A percentile compares a stretch with the other conserved stretches of the same genome.
Evolutionary conservation across 2,797 vertebrate species (phyloP).

Genomic region (Orestias chungarensis): DNA sequence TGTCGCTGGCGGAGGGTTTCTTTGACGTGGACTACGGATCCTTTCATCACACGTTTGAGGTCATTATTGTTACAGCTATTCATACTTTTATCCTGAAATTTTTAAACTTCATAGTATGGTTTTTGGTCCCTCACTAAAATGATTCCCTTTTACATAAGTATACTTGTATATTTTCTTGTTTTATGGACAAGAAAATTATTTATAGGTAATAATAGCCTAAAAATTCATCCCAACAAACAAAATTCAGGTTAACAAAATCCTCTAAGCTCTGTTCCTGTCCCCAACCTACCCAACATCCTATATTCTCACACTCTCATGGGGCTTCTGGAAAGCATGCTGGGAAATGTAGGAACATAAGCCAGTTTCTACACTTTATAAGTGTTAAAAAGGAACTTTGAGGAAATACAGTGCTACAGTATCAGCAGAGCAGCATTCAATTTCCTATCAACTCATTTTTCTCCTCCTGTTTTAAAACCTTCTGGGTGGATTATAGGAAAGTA

Average conservation of each 20-base stretch:
- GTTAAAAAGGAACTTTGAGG: background rate
- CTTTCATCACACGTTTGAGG: slow-evolving; percentile 93
- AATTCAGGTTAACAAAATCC: slow-evolving; percentile 13
- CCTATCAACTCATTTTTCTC: background rate
- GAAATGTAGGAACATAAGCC: slow-evolving; percentile 39
- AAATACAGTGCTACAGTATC: background rate
- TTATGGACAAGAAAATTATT: background rate
- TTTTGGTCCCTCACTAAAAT: background rate
- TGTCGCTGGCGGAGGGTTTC: slow-evolving; percentile 90
- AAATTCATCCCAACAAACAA: background rate
- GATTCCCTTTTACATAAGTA: background rate
- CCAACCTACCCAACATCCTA: slow-evolving; percentile 46
- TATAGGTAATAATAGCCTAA: too few relatives aligned
- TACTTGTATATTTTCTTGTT: background rate
- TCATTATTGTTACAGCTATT: slow-evolving; percentile 25
- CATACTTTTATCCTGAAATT: background rate
- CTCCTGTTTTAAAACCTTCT: background rate
- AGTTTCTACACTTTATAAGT: slow-evolving; percentile 6
- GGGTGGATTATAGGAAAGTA: background rate
- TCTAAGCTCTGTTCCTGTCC: slow-evolving; percentile 49
- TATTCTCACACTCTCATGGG: slow-evolving; percentile 43
- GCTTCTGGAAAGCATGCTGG: slow-evolving; percentile 51
- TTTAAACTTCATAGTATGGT: background rate
- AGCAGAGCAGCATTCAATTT: background rate
- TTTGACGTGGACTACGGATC: slow-evolving; percentile 93